Base-by-base conservation (phyloP, 2,797 vertebrate species). In the Propithecus perrieri region DNA sequence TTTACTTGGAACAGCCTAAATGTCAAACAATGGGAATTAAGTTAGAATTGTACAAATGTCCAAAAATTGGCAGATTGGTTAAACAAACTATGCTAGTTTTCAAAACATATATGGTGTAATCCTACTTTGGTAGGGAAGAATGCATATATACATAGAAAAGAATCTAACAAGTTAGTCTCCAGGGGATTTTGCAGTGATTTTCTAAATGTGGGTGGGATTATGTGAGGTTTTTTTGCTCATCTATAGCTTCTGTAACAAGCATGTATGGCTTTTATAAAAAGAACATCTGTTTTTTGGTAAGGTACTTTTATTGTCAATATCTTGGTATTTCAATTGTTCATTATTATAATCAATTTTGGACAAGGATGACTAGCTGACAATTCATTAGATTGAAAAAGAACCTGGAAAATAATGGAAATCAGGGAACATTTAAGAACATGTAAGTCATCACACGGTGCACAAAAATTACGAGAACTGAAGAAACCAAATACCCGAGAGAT, bases 201-300 rank as follows among this genome's bases (percentile, higher is more conserved):
- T n/a, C 50, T 91, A 95, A 75, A 43, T 46, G 35, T 11, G 9
- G 35, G 61, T 85, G 84, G 30, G 86, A n/a, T 76, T 41, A 35
- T 13, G 46, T 55, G 53, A 7, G 48, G 4, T 26, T 20, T 80
- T 75, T 33, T 83, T 84, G 7, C 57, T 74, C 50, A 17, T 83
- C 55, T 74, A 33, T 17, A 63, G 46, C 28, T 87, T 94, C 79
- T 74, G 0, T 43, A 61, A 61, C 65, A 72, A 88, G 26, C 13
- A 92, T 71, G 65, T 17, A 35, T 9, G 87, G 59, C 17, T 92
- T 96, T 20, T 87, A 35, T 43, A 61, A 93, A 26, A 84, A 85
- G 48, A 95, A 94, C 89, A 61, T 4, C n/a, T 83, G 7, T 35
- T 95, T 81, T 71, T 86, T 43, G n/a, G 17, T 89, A 59, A 87